Evolutionary conservation across 2,797 vertebrate genomes (phyloP).

Genomic region (Graptemys geographica): DNA sequence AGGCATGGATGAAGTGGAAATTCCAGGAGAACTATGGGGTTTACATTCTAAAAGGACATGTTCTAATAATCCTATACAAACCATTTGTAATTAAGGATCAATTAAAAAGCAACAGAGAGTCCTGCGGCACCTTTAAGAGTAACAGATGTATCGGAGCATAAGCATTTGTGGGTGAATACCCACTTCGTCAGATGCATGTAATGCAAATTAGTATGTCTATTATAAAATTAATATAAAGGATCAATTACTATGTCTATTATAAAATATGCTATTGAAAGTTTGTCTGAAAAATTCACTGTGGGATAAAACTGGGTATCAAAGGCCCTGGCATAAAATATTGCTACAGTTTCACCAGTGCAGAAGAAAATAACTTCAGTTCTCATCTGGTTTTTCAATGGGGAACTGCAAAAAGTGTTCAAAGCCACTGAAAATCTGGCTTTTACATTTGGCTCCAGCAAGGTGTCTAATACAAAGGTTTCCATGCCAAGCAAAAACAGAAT

Average conservation of each 20-base stretch:
- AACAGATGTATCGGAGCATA: no score
- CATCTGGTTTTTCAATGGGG: conserved; percentile 43
- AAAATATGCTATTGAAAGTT: conserved; percentile 52
- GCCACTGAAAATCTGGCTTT: conserved; percentile 40
- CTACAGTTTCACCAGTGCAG: conserved; percentile 24
- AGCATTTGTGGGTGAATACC: no score
- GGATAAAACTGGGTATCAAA: conserved; percentile 50
- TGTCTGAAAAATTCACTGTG: conserved; percentile 40
- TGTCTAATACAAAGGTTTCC: conserved; percentile 44
- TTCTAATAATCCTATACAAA: neutral
- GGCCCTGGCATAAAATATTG: conserved; percentile 9
- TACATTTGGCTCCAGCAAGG: conserved; percentile 42
- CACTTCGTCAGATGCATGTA: no score
- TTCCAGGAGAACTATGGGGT: conserved; percentile 20
- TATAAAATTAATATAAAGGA: no score
- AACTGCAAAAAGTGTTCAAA: conserved; percentile 32
- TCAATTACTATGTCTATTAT: conserved; percentile 52
- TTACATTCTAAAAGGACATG: conserved; percentile 1
- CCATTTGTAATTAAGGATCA: conserved; percentile 11
- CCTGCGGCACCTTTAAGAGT: no score
- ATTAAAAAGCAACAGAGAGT: no score
- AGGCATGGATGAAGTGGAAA: conserved; percentile 32
- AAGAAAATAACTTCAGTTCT: conserved; percentile 54
- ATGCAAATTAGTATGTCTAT: no score
- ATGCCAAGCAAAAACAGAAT: conserved; percentile 61